These are phyloP conservation scores for Papilio polytes DNA, from an alignment of 1,140 invertebrate genomes.

Conservation along the genomic window DNA sequence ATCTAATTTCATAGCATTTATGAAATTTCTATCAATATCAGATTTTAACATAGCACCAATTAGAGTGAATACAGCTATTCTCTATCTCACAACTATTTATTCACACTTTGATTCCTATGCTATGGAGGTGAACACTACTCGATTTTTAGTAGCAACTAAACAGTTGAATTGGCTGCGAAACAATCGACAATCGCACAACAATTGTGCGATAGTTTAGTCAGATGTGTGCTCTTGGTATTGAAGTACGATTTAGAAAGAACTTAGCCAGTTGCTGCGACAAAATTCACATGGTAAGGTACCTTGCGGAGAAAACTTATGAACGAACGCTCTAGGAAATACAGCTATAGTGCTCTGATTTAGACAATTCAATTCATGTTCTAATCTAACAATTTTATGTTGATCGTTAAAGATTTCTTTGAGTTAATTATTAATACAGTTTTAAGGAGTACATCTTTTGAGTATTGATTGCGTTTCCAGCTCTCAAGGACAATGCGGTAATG, in stretches of 20 bases:
- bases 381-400: too few relatives aligned
- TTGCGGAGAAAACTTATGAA: conserved; percentile 50
- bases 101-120: too few relatives aligned
- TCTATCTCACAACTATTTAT: too few relatives aligned
- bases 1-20: not conserved
- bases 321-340: conserved; percentile 64
- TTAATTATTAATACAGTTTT: not conserved
- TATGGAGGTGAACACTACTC: too few relatives aligned
- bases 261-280: not conserved
- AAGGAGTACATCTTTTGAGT: not conserved
- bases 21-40: not conserved
- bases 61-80: not conserved
- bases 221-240: not conserved
- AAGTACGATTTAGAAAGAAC: conserved; percentile 15
- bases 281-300: not conserved
- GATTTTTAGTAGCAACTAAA: too few relatives aligned
- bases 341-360: conserved; percentile 52
- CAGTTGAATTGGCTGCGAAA: too few relatives aligned
- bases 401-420: not conserved
- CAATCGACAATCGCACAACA: too few relatives aligned
- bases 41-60: not conserved
- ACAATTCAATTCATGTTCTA: too few relatives aligned
- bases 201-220: too few relatives aligned
- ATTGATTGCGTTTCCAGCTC: not conserved
- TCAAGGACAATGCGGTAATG: not conserved